A percentile compares a stretch with the other conserved stretches of the same genome.
These are phyloP conservation scores for Apocheima hispidaria DNA, from an alignment of 2,888 invertebrate species.

Conservation along the genomic window DNA sequence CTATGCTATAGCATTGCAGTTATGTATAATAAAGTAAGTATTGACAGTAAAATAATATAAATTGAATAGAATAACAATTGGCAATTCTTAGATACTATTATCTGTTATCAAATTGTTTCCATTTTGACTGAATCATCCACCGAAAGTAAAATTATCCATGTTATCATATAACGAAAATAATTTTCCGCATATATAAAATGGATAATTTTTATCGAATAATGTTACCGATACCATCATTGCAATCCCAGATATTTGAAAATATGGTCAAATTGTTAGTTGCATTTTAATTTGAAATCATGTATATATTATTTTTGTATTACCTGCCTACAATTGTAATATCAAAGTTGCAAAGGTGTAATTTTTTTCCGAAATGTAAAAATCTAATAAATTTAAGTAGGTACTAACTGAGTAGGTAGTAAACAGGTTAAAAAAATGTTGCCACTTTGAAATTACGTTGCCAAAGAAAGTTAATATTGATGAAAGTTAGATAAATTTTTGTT, in stretches of 20 bases:
- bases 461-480: conserved; percentile 46
- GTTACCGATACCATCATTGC: conserved; percentile 42
- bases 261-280: conserved; percentile 38
- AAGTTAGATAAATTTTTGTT: neutral
- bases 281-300: conserved; percentile 17
- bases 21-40: too few relatives aligned
- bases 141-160: conserved; percentile 44
- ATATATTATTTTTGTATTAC: neutral
- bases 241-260: conserved; percentile 43
- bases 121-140: conserved; percentile 37
- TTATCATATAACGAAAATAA: conserved; percentile 27
- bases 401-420: neutral
- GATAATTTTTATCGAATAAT: conserved; percentile 32
- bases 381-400: neutral
- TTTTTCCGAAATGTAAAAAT: neutral
- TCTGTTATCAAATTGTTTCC: conserved; percentile 24
- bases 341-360: conserved; percentile 24
- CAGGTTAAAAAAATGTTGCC: too few relatives aligned
- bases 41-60: neutral
- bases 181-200: conserved; percentile 26
- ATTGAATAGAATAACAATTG: neutral
- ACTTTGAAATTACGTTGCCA: conserved; percentile 69
- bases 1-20: too few relatives aligned
- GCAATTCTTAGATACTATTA: neutral
- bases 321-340: conserved; percentile 35